Evolutionary conservation across 2,113 vertebrate genomes (phyloP).

Genomic region (Gulo gulo): DNA sequence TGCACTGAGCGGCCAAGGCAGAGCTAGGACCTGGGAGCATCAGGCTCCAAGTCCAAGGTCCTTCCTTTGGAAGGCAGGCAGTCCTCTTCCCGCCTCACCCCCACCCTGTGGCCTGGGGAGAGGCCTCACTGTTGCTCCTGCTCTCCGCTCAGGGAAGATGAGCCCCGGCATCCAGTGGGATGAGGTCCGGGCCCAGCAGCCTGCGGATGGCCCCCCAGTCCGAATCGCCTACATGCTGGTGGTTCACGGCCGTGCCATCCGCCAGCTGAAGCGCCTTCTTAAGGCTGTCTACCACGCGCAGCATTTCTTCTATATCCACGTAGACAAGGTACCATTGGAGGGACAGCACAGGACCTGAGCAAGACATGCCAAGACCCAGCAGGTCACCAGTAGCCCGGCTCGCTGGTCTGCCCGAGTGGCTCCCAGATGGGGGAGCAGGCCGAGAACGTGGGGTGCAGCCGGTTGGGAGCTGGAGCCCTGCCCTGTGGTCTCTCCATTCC

Average conservation of each 20-base stretch:
- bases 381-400: neutral
- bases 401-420: neutral
- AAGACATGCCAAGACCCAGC: neutral
- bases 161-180: slow-evolving; percentile 88
- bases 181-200: slow-evolving; percentile 85
- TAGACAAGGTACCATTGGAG: slow-evolving; percentile 89
- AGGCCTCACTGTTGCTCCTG: neutral
- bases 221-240: slow-evolving; percentile 95
- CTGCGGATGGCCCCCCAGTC: slow-evolving; percentile 86
- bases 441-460: neutral
- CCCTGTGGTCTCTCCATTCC: neutral
- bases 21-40: neutral
- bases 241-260: slow-evolving; percentile 93
- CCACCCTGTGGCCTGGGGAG: neutral
- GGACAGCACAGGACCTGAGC: neutral
- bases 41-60: neutral
- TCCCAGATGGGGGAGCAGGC: neutral
- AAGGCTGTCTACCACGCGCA: slow-evolving; percentile 96
- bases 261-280: slow-evolving; percentile 95
- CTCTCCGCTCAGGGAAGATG: slow-evolving; percentile 84
- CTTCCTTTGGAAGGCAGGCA: neutral
- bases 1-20: neutral
- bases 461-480: neutral
- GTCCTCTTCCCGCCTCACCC: neutral
- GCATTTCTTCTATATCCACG: slow-evolving; percentile 98